Evolutionary conservation across 2,888 invertebrate genomes (phyloP).

Genomic region (Lasioglossum calceatum): DNA sequence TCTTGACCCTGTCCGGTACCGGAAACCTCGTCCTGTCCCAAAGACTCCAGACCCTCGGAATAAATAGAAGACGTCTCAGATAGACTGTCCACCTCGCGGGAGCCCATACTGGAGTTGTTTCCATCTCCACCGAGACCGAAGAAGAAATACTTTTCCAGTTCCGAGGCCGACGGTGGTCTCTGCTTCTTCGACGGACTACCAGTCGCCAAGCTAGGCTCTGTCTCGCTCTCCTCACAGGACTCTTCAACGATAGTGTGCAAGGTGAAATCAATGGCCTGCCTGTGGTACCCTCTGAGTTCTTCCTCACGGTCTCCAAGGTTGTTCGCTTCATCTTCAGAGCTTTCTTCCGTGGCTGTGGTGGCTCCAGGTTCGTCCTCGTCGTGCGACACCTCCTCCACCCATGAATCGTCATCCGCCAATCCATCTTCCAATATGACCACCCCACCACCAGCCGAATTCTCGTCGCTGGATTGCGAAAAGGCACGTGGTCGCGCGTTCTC

Average conservation of each 20-base stretch:
- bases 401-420: constrained; percentile 95
- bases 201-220: constrained; percentile 86
- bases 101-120: constrained; percentile 85
- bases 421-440: constrained; percentile 93
- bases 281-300: constrained; percentile 92
- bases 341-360: constrained; percentile 88
- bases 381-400: constrained; percentile 95
- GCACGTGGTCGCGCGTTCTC: constrained; percentile 60
- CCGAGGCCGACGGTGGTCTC: constrained; percentile 91
- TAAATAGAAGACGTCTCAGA: constrained; percentile 95
- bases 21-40: constrained; percentile 86
- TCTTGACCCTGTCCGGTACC: constrained; percentile 83
- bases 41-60: constrained; percentile 92
- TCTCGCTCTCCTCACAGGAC: constrained; percentile 96
- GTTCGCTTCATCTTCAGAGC: constrained; percentile 88
- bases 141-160: constrained; percentile 96
- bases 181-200: constrained; percentile 85
- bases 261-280: constrained; percentile 94
- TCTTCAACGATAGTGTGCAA: constrained; percentile 97
- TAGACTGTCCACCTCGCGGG: constrained; percentile 85
- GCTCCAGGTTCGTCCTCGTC: constrained; percentile 89
- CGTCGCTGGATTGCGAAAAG: constrained; percentile 82
- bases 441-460: constrained; percentile 87
- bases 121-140: constrained; percentile 93
- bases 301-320: constrained; percentile 89